Evolutionary conservation across 2,888 invertebrate genomes (phyloP), one percentile per base, ranked within the genome.

Genomic region (Apeira syringaria): DNA sequence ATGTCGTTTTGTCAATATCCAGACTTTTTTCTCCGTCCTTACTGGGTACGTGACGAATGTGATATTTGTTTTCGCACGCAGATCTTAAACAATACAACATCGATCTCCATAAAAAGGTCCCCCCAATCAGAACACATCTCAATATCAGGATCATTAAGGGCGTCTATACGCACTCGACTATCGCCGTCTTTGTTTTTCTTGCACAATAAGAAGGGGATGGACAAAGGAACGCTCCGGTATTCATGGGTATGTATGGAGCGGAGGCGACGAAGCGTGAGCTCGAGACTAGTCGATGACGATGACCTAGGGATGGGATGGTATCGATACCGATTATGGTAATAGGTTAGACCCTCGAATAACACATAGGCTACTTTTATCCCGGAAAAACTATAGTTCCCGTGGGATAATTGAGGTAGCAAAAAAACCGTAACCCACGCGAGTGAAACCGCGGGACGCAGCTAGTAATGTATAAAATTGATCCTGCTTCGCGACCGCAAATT

Each of bases 281-380:
- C 77, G 75, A 81, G 75, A 80, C 86, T 83, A 75, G 78, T 85
- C 86, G 82, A 87, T 86, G 85, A 83, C 75, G 80, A 79, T 80
- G 82, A 83, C 61, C 26, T 70, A 77, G 73, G 33, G 76, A 44
- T 59, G 76, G 36, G 57, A 20, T 2, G 10, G 7, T 11, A 34
- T 50, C 52, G 56, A 49, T 50, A 42, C 7, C 9, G 9, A 9
- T 3, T 15, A 15, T n/a, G n/a, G n/a, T n/a, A n/a, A n/a, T n/a
- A n/a, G n/a, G n/a, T n/a, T n/a, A n/a, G n/a, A n/a, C n/a, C n/a
- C n/a, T n/a, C n/a, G n/a, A n/a, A n/a, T n/a, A n/a, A n/a, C n/a
- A n/a, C n/a, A n/a, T n/a, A n/a, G n/a, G n/a, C n/a, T n/a, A n/a
- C n/a, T n/a, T n/a, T n/a, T n/a, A n/a, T n/a, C n/a, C n/a, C n/a